Evolutionary conservation across 2,888 invertebrate genomes (phyloP).

Genomic region (Dolichomitus sp.): DNA sequence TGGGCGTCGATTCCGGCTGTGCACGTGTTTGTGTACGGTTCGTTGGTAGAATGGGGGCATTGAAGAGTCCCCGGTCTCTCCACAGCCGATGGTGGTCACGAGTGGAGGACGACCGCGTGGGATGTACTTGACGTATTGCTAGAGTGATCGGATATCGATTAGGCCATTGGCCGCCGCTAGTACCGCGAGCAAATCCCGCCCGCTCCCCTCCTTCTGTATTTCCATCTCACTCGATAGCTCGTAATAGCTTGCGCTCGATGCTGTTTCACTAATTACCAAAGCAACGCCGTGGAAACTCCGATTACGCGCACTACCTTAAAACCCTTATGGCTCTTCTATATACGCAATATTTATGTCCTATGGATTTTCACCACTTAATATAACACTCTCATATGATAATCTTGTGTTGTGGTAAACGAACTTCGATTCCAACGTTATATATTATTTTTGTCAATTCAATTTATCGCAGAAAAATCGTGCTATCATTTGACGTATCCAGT

Average conservation of each 20-base stretch:
- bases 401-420: background rate
- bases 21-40: constrained; percentile 49
- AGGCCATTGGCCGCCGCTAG: constrained; percentile 73
- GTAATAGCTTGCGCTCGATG: constrained; percentile 81
- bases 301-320: constrained; percentile 28
- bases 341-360: constrained; percentile 10
- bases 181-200: constrained; percentile 21
- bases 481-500: too few species aligned
- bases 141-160: constrained; percentile 84
- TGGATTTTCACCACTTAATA: background rate
- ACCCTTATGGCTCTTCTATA: constrained; percentile 29
- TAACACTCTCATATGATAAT: constrained; percentile 19
- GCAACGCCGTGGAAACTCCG: constrained; percentile 66
- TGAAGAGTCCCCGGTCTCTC: constrained; percentile 46
- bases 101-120: constrained; percentile 75
- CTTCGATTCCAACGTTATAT: background rate
- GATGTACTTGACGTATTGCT: constrained; percentile 84
- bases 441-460: background rate
- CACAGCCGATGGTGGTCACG: constrained; percentile 59
- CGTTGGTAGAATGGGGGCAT: constrained; percentile 37
- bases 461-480: background rate
- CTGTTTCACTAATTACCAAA: constrained; percentile 83
- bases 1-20: constrained; percentile 41
- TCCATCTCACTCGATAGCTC: constrained; percentile 73
- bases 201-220: constrained; percentile 17